Conservation (phyloP, 2,797 vertebrate species). For the Enteromius trimaculatus region DNA sequence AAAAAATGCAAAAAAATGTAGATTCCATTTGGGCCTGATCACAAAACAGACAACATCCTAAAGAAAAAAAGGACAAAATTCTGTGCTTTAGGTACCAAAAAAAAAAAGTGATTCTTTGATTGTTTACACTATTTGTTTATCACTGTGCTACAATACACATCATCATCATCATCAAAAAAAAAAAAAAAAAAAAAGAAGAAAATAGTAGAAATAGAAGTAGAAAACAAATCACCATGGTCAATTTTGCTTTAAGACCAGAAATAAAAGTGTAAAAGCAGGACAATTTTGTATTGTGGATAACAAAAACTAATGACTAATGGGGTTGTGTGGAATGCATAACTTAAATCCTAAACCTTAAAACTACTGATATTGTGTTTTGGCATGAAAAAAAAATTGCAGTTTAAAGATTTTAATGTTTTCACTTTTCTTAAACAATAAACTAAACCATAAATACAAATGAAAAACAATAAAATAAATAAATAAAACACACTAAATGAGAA, state of each 20-base stretch:
- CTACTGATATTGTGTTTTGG: neutral
- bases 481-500: neutral
- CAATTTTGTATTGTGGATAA: neutral
- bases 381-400: neutral
- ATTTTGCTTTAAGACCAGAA: neutral
- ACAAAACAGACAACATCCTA: neutral
- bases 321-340: neutral
- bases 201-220: neutral
- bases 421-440: neutral
- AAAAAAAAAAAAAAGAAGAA: neutral
- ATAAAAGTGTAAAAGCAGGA: neutral
- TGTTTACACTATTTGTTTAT: conserved; percentile 21
- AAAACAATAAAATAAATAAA: neutral
- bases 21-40: conserved; percentile 38
- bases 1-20: conserved; percentile 65
- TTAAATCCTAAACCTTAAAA: neutral
- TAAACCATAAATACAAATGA: neutral
- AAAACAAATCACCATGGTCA: neutral
- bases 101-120: neutral
- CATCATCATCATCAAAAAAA: neutral
- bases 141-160: conserved; percentile 6
- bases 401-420: neutral
- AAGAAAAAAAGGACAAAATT: neutral
- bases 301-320: neutral
- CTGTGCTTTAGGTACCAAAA: neutral